Evolutionary conservation across 2,888 invertebrate species (phyloP).

Genomic region (Leptinotarsa rubiginosa): DNA sequence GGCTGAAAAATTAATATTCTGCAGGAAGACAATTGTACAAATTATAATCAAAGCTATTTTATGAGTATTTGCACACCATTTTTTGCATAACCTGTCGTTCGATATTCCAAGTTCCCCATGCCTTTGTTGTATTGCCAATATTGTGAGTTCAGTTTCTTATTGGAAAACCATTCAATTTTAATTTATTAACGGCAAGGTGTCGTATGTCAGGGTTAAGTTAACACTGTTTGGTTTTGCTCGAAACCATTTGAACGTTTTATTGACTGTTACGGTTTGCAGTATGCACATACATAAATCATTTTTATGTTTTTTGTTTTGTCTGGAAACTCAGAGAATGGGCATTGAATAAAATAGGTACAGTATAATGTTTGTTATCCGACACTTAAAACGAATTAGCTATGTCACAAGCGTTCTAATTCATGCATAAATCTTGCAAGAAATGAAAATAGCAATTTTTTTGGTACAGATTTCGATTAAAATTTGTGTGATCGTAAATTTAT

Average conservation of each 20-base stretch:
- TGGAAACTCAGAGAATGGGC: constrained; percentile 15
- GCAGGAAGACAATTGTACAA: too few relatives aligned
- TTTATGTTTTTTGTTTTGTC: constrained; percentile 26
- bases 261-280: constrained; percentile 23
- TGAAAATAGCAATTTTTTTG: too few relatives aligned
- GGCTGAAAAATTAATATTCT: too few relatives aligned
- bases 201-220: constrained; percentile 26
- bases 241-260: constrained; percentile 23
- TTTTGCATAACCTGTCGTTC: not conserved
- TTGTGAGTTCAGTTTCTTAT: not conserved
- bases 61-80: not conserved
- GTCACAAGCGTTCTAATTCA: not conserved
- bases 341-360: constrained; percentile 17
- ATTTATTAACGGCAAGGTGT: constrained; percentile 29
- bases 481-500: too few relatives aligned
- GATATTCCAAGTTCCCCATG: not conserved
- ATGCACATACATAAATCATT: constrained; percentile 25
- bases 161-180: constrained; percentile 27
- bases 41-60: too few relatives aligned
- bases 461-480: too few relatives aligned
- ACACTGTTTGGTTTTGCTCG: constrained; percentile 25
- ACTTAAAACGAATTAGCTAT: not conserved
- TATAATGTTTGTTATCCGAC: not conserved
- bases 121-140: not conserved
- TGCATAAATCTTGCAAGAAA: not conserved